Evolutionary conservation across 2,888 invertebrate species (phyloP), one percentile per base, ranked within the genome.

Genomic region (Drosophila paramelanica): DNA sequence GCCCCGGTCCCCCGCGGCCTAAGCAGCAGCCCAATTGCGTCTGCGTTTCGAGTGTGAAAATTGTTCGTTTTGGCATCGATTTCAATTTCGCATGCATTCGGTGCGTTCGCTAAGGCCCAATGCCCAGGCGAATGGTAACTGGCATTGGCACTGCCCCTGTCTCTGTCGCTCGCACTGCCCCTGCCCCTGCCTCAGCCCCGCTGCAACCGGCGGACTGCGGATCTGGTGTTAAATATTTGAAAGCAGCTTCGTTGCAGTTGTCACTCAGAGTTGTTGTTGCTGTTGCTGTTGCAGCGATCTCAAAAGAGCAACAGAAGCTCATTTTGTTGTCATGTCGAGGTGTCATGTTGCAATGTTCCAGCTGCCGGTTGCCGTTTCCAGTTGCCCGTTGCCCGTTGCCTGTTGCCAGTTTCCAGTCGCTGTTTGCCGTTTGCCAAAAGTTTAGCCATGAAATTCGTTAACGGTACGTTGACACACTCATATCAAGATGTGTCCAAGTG

Each of bases 311-410:
- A 88, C 89, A 80, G 89, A 86, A 81, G 88, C 88, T 89, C 88
- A 88, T 88, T 89, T 88, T 83, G 86, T 73, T 88, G 89, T 88
- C 88, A 86, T 88, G 88, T 88, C 80, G 75, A 78, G 81, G 84
- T 86, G 88, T 88, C 88, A 89, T 86, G 86, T 88, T 81, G 84
- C 84, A 88, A 83, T 86, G 88, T 80, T 74, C 39, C 73, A 73
- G 78, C 67, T 66, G 85, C 81, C 72, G 70, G 42, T 69, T 61
- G 58, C 36, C 36, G 36, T 57, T 57, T 49, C 51, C 45, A 14
- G 23, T 50, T 59, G 57, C 50, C 36, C 33, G 8, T 36, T 17
- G 13, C 42, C 36, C 36, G 36, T 57, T 57, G 45, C 51, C 45
- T 11, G 23, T 47, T 59, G 57, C 50, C 36, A 33, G 8, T 45